A percentile compares a stretch with the other conserved stretches of the same genome.
These are phyloP conservation scores for Drosophila lini DNA, from an alignment of 1,140 invertebrate genomes.

Conservation along the genomic window DNA sequence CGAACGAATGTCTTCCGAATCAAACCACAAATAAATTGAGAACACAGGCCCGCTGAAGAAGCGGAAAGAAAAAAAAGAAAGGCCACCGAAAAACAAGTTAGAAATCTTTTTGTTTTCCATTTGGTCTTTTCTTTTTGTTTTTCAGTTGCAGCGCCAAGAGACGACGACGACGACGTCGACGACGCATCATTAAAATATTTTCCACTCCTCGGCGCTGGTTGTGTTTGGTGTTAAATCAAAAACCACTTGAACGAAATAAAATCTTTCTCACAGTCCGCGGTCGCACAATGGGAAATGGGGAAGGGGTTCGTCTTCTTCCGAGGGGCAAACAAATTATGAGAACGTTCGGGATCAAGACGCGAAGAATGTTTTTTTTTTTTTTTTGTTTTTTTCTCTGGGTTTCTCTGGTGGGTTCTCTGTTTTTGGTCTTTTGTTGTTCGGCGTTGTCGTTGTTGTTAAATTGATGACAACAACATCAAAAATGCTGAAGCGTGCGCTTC, in stretches of 20 bases:
- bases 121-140: constrained; percentile 20
- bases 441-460: constrained; percentile 59
- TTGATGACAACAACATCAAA: constrained; percentile 79
- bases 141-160: constrained; percentile 62
- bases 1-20: constrained; percentile 52
- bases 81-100: constrained; percentile 74
- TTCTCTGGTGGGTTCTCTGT: constrained; percentile 34
- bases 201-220: constrained; percentile 56
- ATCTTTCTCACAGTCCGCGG: constrained; percentile 76
- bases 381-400: constrained; percentile 5
- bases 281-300: constrained; percentile 34
- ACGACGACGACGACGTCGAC: constrained; percentile 27
- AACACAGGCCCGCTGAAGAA: constrained; percentile 38
- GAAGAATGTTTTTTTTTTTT: constrained; percentile 67
- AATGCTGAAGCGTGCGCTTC: constrained; percentile 79
- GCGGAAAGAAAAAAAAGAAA: constrained; percentile 41
- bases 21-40: constrained; percentile 54
- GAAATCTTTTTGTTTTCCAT: constrained; percentile 69
- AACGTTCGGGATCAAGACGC: constrained; percentile 68
- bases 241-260: constrained; percentile 82
- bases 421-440: constrained; percentile 32
- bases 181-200: constrained; percentile 81
- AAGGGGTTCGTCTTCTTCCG: constrained; percentile 3
- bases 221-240: constrained; percentile 81
- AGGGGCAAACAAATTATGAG: constrained; percentile 77